These are phyloP conservation scores for Napeogenes sylphis DNA, from an alignment of 2,888 invertebrate genomes.

Conservation along the genomic window DNA sequence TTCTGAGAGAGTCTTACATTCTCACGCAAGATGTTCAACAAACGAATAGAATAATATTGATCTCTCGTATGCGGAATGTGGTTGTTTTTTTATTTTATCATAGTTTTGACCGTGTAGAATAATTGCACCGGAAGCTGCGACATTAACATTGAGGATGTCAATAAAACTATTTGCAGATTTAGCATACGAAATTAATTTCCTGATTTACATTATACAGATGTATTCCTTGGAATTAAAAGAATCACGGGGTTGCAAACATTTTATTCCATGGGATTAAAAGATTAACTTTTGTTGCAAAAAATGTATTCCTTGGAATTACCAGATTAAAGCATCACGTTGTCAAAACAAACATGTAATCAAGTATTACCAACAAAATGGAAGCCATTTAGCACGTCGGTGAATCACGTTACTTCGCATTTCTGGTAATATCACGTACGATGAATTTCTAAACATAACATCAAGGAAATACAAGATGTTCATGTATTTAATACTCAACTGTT, in stretches of 20 bases:
- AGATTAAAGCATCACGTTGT: no score
- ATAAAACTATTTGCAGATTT: slow-evolving; percentile 54
- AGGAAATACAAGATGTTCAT: slow-evolving; percentile 42
- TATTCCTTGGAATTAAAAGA: no score
- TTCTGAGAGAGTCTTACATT: slow-evolving; percentile 13
- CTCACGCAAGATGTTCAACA: slow-evolving; percentile 12
- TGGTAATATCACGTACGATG: slow-evolving; percentile 35
- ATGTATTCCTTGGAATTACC: no score
- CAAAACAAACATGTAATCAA: not conserved
- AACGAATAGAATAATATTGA: slow-evolving; percentile 28
- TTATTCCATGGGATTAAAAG: no score
- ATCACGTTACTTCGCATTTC: slow-evolving; percentile 38
- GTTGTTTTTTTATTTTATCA: slow-evolving; percentile 28
- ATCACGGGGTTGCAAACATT: no score
- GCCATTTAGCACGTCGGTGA: slow-evolving; percentile 56
- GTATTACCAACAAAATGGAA: slow-evolving; percentile 48
- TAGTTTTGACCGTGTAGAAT: slow-evolving; percentile 14
- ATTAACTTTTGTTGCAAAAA: no score
- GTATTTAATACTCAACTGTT: slow-evolving; percentile 30
- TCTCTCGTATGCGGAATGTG: slow-evolving; percentile 38
- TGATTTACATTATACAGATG: slow-evolving; percentile 13
- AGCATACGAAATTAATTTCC: slow-evolving; percentile 56
- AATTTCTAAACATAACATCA: slow-evolving; percentile 13
- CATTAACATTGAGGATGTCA: slow-evolving; percentile 43
- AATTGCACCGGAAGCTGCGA: not conserved